phyloP scores from a whole-genome alignment of 2,113 vertebrate species.

The Tragelaphus scriptus region DNA sequence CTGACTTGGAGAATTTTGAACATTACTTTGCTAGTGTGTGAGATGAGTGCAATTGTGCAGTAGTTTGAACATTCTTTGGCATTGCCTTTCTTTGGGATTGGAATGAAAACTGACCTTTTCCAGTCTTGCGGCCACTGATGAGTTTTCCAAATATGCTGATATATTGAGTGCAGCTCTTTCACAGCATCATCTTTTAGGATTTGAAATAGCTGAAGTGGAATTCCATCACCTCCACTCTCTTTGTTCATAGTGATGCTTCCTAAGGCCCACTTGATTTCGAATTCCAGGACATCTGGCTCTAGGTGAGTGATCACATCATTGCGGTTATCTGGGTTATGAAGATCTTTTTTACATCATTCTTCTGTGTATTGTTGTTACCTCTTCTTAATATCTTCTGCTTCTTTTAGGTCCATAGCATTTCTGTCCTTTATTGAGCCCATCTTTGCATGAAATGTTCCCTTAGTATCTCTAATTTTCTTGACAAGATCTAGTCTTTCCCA shows the following conservation, averaged over 20 bases:
- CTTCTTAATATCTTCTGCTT: background rate
- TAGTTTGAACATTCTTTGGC: background rate
- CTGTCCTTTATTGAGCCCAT: background rate
- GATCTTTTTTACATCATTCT: background rate
- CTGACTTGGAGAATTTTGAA: background rate
- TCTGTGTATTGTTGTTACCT: fast-evolving
- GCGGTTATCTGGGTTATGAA: background rate
- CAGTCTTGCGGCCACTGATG: background rate
- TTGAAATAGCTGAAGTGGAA: background rate
- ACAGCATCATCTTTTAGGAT: background rate
- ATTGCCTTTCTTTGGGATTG: background rate
- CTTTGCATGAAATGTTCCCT: background rate
- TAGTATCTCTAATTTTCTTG: background rate
- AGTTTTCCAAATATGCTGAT: background rate
- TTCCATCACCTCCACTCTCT: background rate
- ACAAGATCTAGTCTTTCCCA: background rate
- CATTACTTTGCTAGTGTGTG: background rate
- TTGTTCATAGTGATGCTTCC: background rate
- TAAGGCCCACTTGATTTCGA: fast-evolving
- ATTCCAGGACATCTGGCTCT: background rate
- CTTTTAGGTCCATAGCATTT: background rate
- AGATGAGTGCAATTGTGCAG: background rate
- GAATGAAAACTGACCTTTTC: background rate
- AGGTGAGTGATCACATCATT: background rate
- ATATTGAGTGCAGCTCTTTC: background rate